Base-by-base conservation (phyloP, 30 jellyfish, hydroid and myxozoan species). In the Turritopsis dohrnii region DNA sequence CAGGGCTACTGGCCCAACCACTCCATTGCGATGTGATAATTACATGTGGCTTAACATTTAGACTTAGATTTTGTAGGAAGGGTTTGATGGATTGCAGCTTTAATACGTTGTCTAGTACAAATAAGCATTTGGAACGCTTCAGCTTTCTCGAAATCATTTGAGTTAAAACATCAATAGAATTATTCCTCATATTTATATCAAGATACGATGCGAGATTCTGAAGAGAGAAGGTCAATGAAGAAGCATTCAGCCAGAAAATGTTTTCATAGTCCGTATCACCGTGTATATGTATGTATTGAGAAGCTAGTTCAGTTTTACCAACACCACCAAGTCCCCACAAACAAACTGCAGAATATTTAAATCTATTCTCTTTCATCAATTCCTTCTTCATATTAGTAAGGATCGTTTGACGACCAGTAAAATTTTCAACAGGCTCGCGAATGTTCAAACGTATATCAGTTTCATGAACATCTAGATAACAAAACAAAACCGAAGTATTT, bases 261-360 rank as follows among this genome's bases (percentile, higher is more conserved):
- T 87, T 87, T 29, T 80, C 76, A 73, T 79, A 87, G 25, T 52
- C 13, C 8, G 84, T 71, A 17, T 71, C 71, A 3, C 95, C 95
- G 16, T 74, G 22, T 5, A 52, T 3, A 60, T 52, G 89, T 0
- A 88, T 85, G 52, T 87, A 87, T 83, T 22, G 79, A 71, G 79
- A 74, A 66, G 89, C 95, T 24, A 81, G 53, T 73, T 80, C 89
- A 7, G 86, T 80, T 71, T 87, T 87, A 1, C 95, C 95, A 28
- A 87, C 81, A 24, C 95, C 95, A 52, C 95, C 95, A 17, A 87
- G 71, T 52, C 95, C 95, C 27, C 29, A 21, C 17, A 66, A 17
- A 66, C 8, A 21, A 3, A 66, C 76, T 3, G 76, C 76, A 66
- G 29, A 4, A 26, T 66, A 66, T 3, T 26, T 66, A 26, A 3